Conservation (phyloP, 2,888 invertebrate genomes). For the Protonemura montana region DNA sequence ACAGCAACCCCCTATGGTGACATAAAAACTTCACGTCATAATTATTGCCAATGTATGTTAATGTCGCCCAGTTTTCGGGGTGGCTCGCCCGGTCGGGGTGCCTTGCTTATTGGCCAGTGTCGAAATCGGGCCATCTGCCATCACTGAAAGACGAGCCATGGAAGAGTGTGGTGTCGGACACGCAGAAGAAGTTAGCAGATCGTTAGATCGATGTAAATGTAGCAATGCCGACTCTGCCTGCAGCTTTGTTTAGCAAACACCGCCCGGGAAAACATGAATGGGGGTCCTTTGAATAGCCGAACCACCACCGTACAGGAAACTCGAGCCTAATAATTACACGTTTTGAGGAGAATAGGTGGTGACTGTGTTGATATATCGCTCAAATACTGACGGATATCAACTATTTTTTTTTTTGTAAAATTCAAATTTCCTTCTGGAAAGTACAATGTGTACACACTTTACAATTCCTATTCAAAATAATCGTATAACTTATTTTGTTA, state of each 20-base stretch:
- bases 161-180: background rate
- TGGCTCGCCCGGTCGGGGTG: constrained; percentile 8
- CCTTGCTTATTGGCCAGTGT: constrained; percentile 25
- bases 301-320: background rate
- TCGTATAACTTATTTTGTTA: too few species aligned
- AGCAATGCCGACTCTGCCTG: background rate
- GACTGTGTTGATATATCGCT: background rate
- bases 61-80: constrained; percentile 1
- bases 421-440: background rate
- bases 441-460: background rate
- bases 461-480: too few species aligned
- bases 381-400: background rate
- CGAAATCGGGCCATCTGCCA: constrained; percentile 20
- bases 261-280: background rate
- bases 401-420: background rate
- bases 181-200: background rate
- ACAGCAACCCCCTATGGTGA: constrained; percentile 15
- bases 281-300: background rate
- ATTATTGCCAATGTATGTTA: constrained; percentile 37
- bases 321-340: background rate
- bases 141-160: background rate
- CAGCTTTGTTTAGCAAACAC: background rate
- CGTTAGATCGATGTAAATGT: background rate
- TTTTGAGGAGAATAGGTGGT: background rate
- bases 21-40: constrained; percentile 34